Evolutionary conservation across 2,113 vertebrate genomes (phyloP).

Genomic region (Dermatemys mawii): DNA sequence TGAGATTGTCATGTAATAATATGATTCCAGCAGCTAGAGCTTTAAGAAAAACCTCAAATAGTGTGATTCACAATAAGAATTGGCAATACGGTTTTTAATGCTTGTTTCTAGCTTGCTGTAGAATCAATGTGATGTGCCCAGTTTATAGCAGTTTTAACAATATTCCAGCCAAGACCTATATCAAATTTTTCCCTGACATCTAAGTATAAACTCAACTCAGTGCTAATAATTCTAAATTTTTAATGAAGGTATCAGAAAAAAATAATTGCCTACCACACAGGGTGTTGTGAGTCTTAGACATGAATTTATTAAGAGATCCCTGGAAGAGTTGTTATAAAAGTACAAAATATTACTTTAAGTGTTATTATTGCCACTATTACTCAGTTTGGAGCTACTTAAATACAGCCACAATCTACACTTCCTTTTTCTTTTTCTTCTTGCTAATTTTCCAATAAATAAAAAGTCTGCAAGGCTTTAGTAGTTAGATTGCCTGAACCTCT

Average conservation of each 20-base stretch:
- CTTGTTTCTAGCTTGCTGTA: conserved; percentile 18
- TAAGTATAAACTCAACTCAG: conserved; percentile 57
- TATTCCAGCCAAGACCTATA: conserved; percentile 38
- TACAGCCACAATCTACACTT: background rate
- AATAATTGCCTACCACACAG: background rate
- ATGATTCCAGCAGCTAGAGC: background rate
- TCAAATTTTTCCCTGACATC: conserved; percentile 22
- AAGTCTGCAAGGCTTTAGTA: background rate
- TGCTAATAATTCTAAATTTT: background rate
- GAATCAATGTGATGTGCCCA: background rate
- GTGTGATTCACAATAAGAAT: conserved; percentile 23
- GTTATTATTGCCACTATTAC: background rate
- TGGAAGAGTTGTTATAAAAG: background rate
- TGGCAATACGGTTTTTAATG: conserved; percentile 21
- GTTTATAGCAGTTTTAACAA: conserved; percentile 43
- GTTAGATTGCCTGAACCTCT: fast-evolving
- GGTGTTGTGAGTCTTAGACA: background rate
- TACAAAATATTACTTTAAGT: background rate
- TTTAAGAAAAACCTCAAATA: conserved; percentile 43
- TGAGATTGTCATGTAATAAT: conserved; percentile 14
- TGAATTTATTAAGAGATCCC: background rate
- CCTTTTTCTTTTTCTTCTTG: background rate
- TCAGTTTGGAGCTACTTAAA: background rate
- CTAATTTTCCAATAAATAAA: background rate
- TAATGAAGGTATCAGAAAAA: background rate